These are phyloP conservation scores for Zaprionus bogoriensis DNA, from an alignment of 2,888 invertebrate genomes.

Conservation along the genomic window DNA sequence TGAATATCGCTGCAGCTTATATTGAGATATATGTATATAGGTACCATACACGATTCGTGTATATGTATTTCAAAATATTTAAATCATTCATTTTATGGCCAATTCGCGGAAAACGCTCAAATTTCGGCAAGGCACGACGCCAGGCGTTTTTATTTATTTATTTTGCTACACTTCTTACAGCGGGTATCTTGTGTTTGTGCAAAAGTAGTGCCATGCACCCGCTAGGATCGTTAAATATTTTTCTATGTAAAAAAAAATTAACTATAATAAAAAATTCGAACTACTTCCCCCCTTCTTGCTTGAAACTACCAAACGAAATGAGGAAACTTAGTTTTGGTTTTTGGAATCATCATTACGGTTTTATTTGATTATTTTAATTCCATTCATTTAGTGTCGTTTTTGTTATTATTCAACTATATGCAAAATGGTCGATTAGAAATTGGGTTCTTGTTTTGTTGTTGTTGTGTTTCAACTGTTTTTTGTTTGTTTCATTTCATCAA, in stretches of 20 bases:
- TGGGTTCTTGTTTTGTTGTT: slow-evolving; percentile 34
- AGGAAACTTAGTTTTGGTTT: slow-evolving; percentile 16
- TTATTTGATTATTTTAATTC: slow-evolving; percentile 73
- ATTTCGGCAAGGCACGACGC: not conserved
- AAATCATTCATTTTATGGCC: not conserved
- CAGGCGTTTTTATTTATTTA: not conserved
- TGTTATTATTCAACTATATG: slow-evolving; percentile 71
- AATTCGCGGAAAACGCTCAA: slow-evolving; percentile 8
- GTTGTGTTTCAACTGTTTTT: slow-evolving; percentile 18
- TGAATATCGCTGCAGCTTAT: slow-evolving; percentile 20
- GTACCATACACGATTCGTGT: no score
- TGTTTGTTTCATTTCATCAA: slow-evolving; percentile 20
- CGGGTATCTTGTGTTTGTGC: no score
- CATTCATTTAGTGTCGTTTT: slow-evolving; percentile 62
- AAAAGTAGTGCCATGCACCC: no score
- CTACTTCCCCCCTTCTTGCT: no score
- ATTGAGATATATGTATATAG: not conserved
- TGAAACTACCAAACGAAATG: not conserved
- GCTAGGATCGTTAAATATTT: no score
- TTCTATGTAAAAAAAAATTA: no score
- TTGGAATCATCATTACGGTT: slow-evolving; percentile 59
- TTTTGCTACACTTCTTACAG: not conserved
- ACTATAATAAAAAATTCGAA: no score
- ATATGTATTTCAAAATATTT: not conserved
- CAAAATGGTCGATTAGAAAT: slow-evolving; percentile 73